Conservation (phyloP, 2,113 vertebrate genomes). For the Sebastes fasciatus region DNA sequence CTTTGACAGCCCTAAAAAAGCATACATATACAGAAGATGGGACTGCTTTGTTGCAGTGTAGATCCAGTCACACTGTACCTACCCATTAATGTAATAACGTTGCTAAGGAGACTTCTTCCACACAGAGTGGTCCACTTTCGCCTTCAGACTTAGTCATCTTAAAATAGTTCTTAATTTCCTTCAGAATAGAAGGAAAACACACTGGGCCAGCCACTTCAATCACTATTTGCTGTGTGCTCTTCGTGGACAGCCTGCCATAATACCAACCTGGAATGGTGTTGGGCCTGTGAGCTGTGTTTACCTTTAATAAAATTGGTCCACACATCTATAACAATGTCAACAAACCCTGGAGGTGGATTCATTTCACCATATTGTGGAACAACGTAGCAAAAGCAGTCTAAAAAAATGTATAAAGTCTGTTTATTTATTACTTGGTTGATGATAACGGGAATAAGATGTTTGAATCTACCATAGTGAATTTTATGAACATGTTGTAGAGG, state of each 20-base stretch:
- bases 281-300: slow-evolving; percentile 2
- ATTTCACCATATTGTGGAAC: not conserved
- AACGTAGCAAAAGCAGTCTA: not conserved
- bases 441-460: not conserved
- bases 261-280: not conserved
- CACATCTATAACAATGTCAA: slow-evolving; percentile 1
- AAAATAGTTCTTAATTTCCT: not conserved
- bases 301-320: slow-evolving; percentile 7
- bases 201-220: not conserved
- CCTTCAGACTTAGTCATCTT: not conserved
- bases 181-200: not conserved
- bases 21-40: not conserved
- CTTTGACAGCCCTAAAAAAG: too few species aligned
- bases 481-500: not conserved
- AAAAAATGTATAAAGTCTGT: not conserved
- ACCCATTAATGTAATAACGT: not conserved
- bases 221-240: not conserved
- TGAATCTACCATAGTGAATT: not conserved
- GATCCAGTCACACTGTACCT: not conserved
- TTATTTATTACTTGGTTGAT: not conserved
- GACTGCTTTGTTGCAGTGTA: not conserved
- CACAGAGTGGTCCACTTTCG: not conserved
- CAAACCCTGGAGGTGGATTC: not conserved
- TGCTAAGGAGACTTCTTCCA: not conserved
- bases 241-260: not conserved